Percentiles rank a stretch among this genome's conserved stretches.
phyloP scores from a whole-genome alignment of 2,888 invertebrate genomes.

The Metallyticus violacea region DNA sequence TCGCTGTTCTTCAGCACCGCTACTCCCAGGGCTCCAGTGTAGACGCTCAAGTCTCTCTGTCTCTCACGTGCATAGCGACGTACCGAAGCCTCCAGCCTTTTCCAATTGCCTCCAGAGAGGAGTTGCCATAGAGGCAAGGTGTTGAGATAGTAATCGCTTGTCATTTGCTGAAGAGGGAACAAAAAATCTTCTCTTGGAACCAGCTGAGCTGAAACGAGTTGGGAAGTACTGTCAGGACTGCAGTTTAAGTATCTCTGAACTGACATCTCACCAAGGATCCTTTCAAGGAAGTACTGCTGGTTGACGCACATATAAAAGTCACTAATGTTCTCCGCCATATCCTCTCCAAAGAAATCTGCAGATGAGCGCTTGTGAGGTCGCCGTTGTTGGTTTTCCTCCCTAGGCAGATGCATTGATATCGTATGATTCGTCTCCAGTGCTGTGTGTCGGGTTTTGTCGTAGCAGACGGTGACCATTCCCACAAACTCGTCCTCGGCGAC shows the following conservation, averaged over 20 bases:
- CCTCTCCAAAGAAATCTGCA: not conserved
- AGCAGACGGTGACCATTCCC: not conserved
- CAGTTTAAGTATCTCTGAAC: not conserved
- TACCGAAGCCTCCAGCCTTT: constrained; percentile 49
- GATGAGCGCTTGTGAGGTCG: not conserved
- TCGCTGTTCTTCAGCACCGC: constrained; percentile 49
- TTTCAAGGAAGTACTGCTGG: not conserved
- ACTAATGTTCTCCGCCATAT: not conserved
- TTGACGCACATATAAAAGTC: not conserved
- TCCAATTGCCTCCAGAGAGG: constrained; percentile 60
- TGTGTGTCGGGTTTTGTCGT: not conserved
- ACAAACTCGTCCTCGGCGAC: not conserved
- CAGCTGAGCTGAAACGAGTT: constrained; percentile 59
- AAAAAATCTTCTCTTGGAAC: constrained; percentile 61
- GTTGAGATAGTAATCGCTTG: constrained; percentile 64
- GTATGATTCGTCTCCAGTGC: not conserved
- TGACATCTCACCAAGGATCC: not conserved
- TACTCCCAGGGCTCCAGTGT: constrained; percentile 59
- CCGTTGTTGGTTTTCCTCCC: not conserved
- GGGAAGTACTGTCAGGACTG: not conserved
- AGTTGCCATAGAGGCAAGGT: constrained; percentile 65
- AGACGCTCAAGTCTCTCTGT: constrained; percentile 42
- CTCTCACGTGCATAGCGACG: constrained; percentile 46
- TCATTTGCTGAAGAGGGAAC: constrained; percentile 56
- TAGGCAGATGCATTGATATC: not conserved